These are phyloP conservation scores for Benthosema pterotum DNA, from an alignment of 2,797 vertebrate species.

Conservation along the genomic window DNA sequence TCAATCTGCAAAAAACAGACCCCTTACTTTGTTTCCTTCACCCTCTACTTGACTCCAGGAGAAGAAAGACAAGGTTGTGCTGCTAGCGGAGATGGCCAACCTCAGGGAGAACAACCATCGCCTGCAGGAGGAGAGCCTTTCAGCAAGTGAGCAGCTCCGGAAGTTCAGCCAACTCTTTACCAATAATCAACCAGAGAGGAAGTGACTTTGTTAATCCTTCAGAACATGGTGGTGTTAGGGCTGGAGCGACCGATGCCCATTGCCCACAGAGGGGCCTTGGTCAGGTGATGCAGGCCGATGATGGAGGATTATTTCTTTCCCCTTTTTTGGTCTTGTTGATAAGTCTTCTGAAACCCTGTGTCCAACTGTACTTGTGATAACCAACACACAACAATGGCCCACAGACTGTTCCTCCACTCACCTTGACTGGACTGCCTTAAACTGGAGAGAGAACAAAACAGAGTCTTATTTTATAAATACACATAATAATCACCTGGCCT, in stretches of 20 bases:
- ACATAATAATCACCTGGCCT: neutral
- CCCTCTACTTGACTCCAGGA: conserved; percentile 74
- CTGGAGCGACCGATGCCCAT: conserved; percentile 44
- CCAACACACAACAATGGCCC: conserved; percentile 49
- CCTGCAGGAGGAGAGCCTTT: conserved; percentile 87
- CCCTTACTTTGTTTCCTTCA: neutral
- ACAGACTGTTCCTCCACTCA: conserved; percentile 26
- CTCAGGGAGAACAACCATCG: conserved; percentile 91
- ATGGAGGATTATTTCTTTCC: neutral
- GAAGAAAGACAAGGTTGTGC: conserved; percentile 91
- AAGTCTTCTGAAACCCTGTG: conserved; percentile 4
- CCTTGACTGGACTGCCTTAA: conserved; percentile 72
- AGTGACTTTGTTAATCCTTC: conserved; percentile 55
- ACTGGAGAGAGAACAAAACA: conserved; percentile 53
- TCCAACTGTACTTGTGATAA: conserved; percentile 30
- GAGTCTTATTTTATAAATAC: conserved; percentile 42
- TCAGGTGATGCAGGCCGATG: conserved; percentile 27
- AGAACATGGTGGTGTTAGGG: conserved; percentile 35
- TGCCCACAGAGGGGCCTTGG: conserved; percentile 1
- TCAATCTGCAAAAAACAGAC: no score
- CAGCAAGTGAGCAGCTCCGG: conserved; percentile 88
- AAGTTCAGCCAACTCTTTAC: conserved; percentile 87
- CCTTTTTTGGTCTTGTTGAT: neutral
- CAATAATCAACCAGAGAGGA: conserved; percentile 66
- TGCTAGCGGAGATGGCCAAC: conserved; percentile 89